Percentiles rank a stretch among this genome's conserved stretches.
These are phyloP conservation scores for Forbesichthys agassizii DNA, from an alignment of 2,113 vertebrate genomes.

Conservation along the genomic window DNA sequence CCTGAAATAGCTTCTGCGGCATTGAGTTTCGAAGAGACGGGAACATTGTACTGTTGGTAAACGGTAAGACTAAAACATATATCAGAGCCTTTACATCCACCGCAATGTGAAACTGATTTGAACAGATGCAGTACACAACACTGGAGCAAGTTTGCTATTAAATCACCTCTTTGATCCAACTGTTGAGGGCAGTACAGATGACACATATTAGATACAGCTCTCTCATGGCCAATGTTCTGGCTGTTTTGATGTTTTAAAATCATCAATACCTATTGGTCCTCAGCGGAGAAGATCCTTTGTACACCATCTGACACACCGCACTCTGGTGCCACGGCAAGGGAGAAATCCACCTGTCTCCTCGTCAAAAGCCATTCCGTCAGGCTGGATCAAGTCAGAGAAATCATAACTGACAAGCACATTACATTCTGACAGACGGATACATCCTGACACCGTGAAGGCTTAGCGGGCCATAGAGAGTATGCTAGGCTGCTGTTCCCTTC, in stretches of 20 bases:
- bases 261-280: constrained; percentile 51
- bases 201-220: constrained; percentile 17
- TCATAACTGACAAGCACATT: neutral
- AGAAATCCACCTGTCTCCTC: neutral
- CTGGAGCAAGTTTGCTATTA: constrained; percentile 5
- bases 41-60: constrained; percentile 14
- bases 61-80: constrained; percentile 46
- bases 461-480: neutral
- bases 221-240: constrained; percentile 28
- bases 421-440: neutral
- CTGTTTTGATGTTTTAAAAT: constrained; percentile 48
- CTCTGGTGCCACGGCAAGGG: constrained; percentile 17
- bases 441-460: constrained; percentile 8
- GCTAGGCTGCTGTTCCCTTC: neutral
- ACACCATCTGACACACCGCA: constrained; percentile 27
- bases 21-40: constrained; percentile 8
- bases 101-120: neutral
- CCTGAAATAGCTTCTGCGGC: constrained; percentile 5
- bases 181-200: constrained; percentile 24
- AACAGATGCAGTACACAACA: neutral
- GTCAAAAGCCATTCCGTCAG: neutral
- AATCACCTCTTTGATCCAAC: constrained; percentile 4
- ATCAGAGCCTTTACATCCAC: constrained; percentile 52
- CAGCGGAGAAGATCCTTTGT: constrained; percentile 52
- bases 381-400: constrained; percentile 12